Evolutionary conservation across 2,797 vertebrate genomes (phyloP).

Genomic region (Melopsittacus undulatus): DNA sequence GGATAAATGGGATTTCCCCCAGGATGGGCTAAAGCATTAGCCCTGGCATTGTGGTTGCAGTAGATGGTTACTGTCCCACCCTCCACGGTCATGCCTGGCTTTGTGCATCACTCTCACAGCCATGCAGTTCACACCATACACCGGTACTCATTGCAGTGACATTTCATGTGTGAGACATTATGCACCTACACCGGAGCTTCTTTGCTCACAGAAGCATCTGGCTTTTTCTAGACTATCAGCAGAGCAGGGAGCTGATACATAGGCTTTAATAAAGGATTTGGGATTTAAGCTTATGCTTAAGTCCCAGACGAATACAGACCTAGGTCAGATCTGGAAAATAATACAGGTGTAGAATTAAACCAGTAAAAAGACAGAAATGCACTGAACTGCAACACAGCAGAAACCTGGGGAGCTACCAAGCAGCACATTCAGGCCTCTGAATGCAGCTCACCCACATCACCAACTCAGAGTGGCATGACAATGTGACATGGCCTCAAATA

Average conservation of each 20-base stretch:
- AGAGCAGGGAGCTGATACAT: background rate
- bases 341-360: background rate
- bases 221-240: background rate
- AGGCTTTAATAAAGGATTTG: background rate
- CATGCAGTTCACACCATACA: rapidly evolving
- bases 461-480: background rate
- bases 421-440: background rate
- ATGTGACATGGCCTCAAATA: background rate
- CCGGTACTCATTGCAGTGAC: background rate
- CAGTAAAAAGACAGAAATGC: background rate
- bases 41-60: background rate
- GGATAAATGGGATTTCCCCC: background rate
- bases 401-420: background rate
- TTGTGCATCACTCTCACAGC: background rate
- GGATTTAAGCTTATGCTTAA: background rate
- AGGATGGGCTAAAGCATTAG: background rate
- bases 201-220: background rate
- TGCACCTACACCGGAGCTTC: background rate
- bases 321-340: background rate
- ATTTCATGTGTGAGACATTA: background rate
- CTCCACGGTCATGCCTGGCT: background rate
- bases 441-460: background rate
- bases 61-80: background rate
- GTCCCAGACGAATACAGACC: background rate
- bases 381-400: background rate